These are phyloP conservation scores for Hirtodrosophila alboralis DNA, from an alignment of 2,888 invertebrate species.

Conservation along the genomic window DNA sequence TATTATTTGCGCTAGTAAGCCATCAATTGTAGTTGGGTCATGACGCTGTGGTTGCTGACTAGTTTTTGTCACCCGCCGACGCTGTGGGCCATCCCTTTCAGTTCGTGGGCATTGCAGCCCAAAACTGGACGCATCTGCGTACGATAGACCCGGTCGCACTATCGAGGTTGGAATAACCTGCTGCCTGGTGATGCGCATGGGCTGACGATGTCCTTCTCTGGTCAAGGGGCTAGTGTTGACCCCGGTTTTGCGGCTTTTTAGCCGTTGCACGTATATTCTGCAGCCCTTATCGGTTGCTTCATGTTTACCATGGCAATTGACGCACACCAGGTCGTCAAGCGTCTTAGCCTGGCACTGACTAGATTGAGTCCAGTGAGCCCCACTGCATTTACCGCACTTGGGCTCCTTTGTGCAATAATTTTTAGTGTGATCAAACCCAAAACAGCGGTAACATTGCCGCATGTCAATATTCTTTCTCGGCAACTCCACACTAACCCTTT, in stretches of 20 bases:
- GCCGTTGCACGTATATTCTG: conserved; percentile 2
- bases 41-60: no score
- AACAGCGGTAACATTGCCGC: conserved; percentile 8
- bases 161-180: no score
- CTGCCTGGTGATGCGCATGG: not conserved
- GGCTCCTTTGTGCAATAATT: conserved; percentile 13
- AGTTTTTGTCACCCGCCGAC: no score
- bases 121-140: not conserved
- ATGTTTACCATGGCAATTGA: no score
- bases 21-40: no score
- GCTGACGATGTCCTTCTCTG: not conserved
- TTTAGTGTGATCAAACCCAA: no score
- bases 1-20: conserved; percentile 2
- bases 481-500: conserved; percentile 5
- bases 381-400: conserved; percentile 10
- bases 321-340: conserved; percentile 1
- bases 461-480: conserved; percentile 6
- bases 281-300: no score
- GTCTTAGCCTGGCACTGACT: conserved; percentile 4
- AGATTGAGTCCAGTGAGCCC: conserved; percentile 6
- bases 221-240: conserved; percentile 4
- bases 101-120: no score
- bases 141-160: no score
- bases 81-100: no score
- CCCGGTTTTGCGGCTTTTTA: conserved; percentile 5